Conservation (phyloP, 2,888 invertebrate genomes). For the Alloplasta piceator region DNA sequence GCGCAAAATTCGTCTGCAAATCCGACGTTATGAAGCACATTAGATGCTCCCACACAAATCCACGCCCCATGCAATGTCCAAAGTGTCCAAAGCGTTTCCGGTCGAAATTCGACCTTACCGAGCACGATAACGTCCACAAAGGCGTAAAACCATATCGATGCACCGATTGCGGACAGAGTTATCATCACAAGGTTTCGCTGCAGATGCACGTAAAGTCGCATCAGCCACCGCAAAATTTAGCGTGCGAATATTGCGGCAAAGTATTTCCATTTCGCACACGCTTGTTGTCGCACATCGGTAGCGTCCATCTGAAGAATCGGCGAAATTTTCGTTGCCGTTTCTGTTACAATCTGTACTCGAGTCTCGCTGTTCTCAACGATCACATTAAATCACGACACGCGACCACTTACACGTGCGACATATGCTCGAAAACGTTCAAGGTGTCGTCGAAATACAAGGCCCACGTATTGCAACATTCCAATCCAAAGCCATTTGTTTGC, state of each 20-base stretch:
- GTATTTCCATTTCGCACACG: slow-evolving; percentile 82
- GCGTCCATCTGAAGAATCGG: slow-evolving; percentile 81
- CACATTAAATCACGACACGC: slow-evolving; percentile 81
- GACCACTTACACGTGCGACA: slow-evolving; percentile 80
- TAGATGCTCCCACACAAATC: slow-evolving; percentile 82
- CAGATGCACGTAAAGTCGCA: slow-evolving; percentile 82
- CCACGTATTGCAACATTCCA: slow-evolving; percentile 80
- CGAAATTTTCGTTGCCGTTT: slow-evolving; percentile 81
- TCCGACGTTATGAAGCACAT: slow-evolving; percentile 83
- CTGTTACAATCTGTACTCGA: slow-evolving; percentile 82
- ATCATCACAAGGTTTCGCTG: slow-evolving; percentile 82
- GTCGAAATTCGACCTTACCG: slow-evolving; percentile 81
- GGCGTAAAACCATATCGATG: slow-evolving; percentile 81
- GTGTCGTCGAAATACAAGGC: slow-evolving; percentile 81
- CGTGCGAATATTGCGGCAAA: slow-evolving; percentile 82
- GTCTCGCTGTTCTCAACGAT: slow-evolving; percentile 80
- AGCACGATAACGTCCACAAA: slow-evolving; percentile 82
- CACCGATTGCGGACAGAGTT: slow-evolving; percentile 80
- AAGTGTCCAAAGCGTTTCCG: slow-evolving; percentile 82
- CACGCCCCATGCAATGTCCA: slow-evolving; percentile 81
- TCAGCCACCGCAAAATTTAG: slow-evolving; percentile 81
- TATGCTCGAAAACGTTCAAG: slow-evolving; percentile 81
- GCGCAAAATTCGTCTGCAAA: slow-evolving; percentile 81
- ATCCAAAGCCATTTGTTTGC: slow-evolving; percentile 81
- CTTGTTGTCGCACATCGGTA: slow-evolving; percentile 80